phyloP scores from a whole-genome alignment of 2,113 vertebrate species.

The Alligator mississippiensis region DNA sequence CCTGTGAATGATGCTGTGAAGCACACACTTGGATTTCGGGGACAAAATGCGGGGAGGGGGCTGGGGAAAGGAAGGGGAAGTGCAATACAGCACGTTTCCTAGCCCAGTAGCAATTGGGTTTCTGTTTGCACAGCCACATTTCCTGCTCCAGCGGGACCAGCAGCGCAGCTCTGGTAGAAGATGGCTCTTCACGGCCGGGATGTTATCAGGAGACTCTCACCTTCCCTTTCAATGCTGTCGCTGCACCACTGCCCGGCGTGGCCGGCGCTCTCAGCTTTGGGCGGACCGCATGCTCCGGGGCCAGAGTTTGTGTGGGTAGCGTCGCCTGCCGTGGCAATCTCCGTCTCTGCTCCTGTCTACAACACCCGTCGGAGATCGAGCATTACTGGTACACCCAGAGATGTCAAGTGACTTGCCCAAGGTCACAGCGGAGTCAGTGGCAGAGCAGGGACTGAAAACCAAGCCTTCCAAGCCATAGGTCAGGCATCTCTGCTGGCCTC shows the following conservation, averaged over 20 bases:
- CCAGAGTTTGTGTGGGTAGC: not conserved
- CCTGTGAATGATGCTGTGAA: too few relatives aligned
- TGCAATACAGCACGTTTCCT: not conserved
- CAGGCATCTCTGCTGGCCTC: not conserved
- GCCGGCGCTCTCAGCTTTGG: not conserved
- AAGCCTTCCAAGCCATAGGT: not conserved
- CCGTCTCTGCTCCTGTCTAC: not conserved
- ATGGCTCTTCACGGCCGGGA: not conserved
- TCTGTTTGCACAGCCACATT: not conserved
- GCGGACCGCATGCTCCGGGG: not conserved
- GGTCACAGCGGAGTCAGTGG: not conserved
- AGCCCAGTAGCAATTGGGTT: not conserved
- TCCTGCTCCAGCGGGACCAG: not conserved
- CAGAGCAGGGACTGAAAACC: not conserved
- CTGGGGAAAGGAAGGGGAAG: not conserved
- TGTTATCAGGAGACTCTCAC: not conserved
- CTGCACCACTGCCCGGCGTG: not conserved
- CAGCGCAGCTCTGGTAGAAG: not conserved
- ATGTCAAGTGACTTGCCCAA: not conserved
- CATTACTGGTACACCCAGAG: not conserved
- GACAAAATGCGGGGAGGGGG: too few relatives aligned
- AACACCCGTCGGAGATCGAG: not conserved
- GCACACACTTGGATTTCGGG: too few relatives aligned
- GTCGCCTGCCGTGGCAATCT: not conserved
- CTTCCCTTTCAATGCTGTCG: not conserved